phyloP scores from a whole-genome alignment of 2,113 vertebrate genomes.

The Thalassarche chlororhynchos region DNA sequence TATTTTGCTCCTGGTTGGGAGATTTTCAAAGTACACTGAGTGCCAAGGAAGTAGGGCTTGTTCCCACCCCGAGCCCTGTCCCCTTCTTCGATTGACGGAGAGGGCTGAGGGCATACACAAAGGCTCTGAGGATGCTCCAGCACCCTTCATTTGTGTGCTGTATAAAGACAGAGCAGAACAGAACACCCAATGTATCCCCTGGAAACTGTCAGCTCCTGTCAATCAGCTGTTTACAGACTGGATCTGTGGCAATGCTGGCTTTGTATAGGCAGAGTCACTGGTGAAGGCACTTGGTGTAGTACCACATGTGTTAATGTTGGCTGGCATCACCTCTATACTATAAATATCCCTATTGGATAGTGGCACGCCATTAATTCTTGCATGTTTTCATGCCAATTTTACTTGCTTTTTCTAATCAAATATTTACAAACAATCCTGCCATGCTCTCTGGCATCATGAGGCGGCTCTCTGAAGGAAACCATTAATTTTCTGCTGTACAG shows the following conservation, averaged over 20 bases:
- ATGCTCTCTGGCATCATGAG: conserved; percentile 15
- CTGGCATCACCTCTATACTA: background rate
- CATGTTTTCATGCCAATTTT: background rate
- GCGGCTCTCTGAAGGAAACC: conserved; percentile 3
- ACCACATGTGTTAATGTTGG: background rate
- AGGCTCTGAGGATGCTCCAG: background rate
- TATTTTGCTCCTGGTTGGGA: background rate
- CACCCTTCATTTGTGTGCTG: background rate
- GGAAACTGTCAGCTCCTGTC: background rate
- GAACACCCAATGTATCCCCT: background rate
- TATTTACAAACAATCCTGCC: conserved; percentile 39
- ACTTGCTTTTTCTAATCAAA: conserved; percentile 26
- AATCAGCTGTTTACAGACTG: background rate
- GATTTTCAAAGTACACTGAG: background rate
- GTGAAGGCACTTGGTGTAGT: background rate
- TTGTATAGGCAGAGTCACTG: background rate
- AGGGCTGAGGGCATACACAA: too few species aligned
- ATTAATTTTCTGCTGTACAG: conserved; percentile 45
- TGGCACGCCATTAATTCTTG: background rate
- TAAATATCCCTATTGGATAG: background rate
- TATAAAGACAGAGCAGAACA: background rate
- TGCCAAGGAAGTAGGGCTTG: background rate
- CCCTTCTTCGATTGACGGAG: background rate
- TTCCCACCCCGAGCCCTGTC: background rate
- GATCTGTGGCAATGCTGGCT: background rate